Base-by-base conservation (phyloP, 2,113 vertebrate genomes). In the Oncorhynchus tshawytscha region DNA sequence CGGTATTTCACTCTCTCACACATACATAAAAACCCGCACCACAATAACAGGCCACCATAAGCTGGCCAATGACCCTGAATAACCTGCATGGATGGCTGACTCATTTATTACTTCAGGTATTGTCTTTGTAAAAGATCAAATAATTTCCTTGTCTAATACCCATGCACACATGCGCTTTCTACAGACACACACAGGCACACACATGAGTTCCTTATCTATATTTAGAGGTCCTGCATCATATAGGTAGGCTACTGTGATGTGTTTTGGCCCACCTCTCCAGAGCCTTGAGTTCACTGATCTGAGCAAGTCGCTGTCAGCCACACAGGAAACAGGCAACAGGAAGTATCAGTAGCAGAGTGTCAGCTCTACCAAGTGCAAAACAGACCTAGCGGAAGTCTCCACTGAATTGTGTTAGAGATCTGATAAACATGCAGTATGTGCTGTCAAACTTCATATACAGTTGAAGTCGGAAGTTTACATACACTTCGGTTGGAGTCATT, bases 281-380 rank as follows among this genome's bases (percentile, higher is more conserved):
- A 1, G 82, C 85, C 88, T 93, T 97, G 86, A 95, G 83, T 86
- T 98, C 96, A 3, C 84, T 88, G 45, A 84, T 45, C 88, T 95
- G 97, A 84, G 93, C 27, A 69, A 94, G 91, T 92, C 94, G 95
- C 98, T 99, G 92, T 75, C 74, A 81, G 92, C 74, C 73, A 82
- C 70, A 88, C 74, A 22, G 86, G 77, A 85, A 73, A 68, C 70
- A 85, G 68, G 57, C 76, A 83, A 71, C 31, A 48, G 68, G 67
- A 70, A 71, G 75, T 70, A 22, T 24, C 4, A 67, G 57, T 60
- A 13, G 22, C 6, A 60, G 57, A 60, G 57, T 4, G 57, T 20
- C 16, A 60, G 57, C 57, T 20, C 1, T 60, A 5, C 13, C 20
- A n/a, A n/a, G 57, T 60, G 20, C 57, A 22, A 60, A 60, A 60